phyloP scores from a whole-genome alignment of 2,888 invertebrate species.

The Schizotus pectinicornis region DNA sequence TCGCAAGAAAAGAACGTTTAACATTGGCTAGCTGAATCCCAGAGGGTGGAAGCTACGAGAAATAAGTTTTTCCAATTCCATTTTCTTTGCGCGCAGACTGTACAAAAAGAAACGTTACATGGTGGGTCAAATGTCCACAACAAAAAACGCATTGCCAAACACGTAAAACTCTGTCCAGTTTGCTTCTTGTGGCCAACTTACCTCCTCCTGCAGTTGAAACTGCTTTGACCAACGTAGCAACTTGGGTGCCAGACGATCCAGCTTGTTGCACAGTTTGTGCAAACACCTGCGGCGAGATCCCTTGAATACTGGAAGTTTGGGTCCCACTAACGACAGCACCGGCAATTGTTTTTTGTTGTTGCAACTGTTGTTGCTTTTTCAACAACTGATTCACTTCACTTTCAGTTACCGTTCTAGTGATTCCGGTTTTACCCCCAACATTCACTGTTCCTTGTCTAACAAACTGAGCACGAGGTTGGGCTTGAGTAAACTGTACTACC shows the following conservation, averaged over 20 bases:
- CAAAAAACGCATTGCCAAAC: no score
- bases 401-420: constrained; percentile 59
- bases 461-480: constrained; percentile 50
- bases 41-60: no score
- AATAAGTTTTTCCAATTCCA: no score
- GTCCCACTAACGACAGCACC: constrained; percentile 46
- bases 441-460: constrained; percentile 53
- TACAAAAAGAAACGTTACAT: no score
- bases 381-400: constrained; percentile 63
- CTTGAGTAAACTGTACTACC: constrained; percentile 56
- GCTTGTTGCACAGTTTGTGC: constrained; percentile 61
- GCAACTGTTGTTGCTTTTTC: constrained; percentile 55
- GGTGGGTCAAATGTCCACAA: no score
- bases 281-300: constrained; percentile 52
- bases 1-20: no score
- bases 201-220: constrained; percentile 57
- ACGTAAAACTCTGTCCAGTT: not conserved
- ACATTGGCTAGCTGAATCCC: no score
- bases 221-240: constrained; percentile 71
- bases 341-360: constrained; percentile 51
- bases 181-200: constrained; percentile 24
- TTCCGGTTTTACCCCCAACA: constrained; percentile 33
- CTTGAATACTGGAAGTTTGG: constrained; percentile 51
- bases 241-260: constrained; percentile 62
- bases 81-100: no score